Percentiles rank a stretch among this genome's conserved stretches.
Evolutionary conservation across 2,888 invertebrate species (phyloP).

Genomic region (Thelaira solivaga): DNA sequence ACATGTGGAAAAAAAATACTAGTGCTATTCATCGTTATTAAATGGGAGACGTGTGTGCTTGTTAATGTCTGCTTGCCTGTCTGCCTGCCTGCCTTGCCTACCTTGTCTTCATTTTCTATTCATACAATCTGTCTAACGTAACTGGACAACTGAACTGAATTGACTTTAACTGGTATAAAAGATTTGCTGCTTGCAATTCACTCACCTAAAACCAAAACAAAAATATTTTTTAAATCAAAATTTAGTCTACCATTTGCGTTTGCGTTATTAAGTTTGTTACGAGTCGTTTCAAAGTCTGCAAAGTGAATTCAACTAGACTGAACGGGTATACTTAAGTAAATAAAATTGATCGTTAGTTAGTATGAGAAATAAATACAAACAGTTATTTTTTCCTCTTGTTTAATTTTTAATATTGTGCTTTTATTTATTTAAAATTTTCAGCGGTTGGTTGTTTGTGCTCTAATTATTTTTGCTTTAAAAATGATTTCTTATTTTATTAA

Average conservation of each 20-base stretch:
- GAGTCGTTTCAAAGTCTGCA: slow-evolving; percentile 47
- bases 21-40: neutral
- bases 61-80: neutral
- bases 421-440: slow-evolving; percentile 36
- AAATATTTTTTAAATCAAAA: too few species aligned
- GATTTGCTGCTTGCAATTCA: slow-evolving; percentile 45
- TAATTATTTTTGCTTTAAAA: slow-evolving; percentile 47
- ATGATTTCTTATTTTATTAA: slow-evolving; percentile 7
- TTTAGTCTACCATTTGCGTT: slow-evolving; percentile 52
- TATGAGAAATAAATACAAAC: neutral
- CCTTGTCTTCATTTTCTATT: too few species aligned
- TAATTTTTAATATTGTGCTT: slow-evolving; percentile 32
- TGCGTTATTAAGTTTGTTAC: slow-evolving; percentile 37
- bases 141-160: slow-evolving; percentile 40
- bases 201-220: slow-evolving; percentile 38
- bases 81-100: slow-evolving; percentile 9
- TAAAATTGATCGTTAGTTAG: slow-evolving; percentile 32
- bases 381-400: slow-evolving; percentile 27
- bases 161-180: slow-evolving; percentile 17
- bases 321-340: neutral
- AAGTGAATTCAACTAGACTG: slow-evolving; percentile 44
- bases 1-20: neutral
- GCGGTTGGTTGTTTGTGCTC: slow-evolving; percentile 56
- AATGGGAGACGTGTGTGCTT: neutral
- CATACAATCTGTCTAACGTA: neutral